phyloP scores from a whole-genome alignment of 2,797 vertebrate species.

The Thamnophis elegans region DNA sequence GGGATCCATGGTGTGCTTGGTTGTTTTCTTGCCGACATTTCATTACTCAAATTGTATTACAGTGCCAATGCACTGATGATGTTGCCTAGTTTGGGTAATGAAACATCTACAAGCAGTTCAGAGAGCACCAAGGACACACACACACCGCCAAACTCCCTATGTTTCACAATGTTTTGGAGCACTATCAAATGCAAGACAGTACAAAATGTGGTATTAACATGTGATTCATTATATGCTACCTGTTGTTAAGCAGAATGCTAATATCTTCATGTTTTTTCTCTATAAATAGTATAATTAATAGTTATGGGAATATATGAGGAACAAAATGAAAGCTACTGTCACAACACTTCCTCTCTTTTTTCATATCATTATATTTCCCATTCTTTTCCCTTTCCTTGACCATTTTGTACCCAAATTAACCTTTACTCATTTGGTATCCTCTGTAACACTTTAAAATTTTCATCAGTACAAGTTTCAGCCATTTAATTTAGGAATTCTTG shows the following conservation, averaged over 20 bases:
- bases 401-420: not conserved
- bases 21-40: not conserved
- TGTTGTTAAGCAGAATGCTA: not conserved
- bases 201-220: slow-evolving; percentile 18
- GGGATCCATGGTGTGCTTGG: not conserved
- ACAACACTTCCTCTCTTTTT: too few species aligned
- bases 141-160: not conserved
- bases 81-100: not conserved
- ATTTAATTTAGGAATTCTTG: not conserved
- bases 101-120: not conserved
- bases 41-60: not conserved
- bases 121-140: not conserved
- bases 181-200: not conserved
- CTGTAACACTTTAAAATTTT: not conserved
- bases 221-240: not conserved
- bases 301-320: not conserved
- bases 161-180: not conserved
- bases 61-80: not conserved
- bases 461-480: not conserved
- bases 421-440: not conserved
- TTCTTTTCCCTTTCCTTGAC: not conserved
- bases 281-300: not conserved
- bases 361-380: not conserved
- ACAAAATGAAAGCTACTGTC: not conserved
- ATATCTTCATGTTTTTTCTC: not conserved